Evolutionary conservation across 2,797 vertebrate genomes (phyloP), one percentile per base, ranked within the genome.

Genomic region (Platyrinchus mystaceus): DNA sequence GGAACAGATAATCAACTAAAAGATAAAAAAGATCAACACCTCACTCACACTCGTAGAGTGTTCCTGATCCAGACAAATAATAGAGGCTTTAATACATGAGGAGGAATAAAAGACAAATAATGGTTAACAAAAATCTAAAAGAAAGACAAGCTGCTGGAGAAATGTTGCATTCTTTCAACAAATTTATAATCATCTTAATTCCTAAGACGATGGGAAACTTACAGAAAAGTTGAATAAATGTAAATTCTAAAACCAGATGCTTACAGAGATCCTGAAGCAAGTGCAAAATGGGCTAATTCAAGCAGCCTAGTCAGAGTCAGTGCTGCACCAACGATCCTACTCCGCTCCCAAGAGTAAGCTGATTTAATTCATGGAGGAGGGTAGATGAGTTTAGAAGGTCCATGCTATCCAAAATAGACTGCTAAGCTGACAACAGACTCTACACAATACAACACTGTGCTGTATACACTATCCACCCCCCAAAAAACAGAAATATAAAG

Each of bases 401-500:
- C 52, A 34, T 4, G 37, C 10, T 53, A 53, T 18, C 41, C 62
- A 84, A 56, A 84, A 12, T 1, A 59, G 9, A 16, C 34, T 46
- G 44, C 64, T 55, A 80, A 81, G 1, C 9, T 89, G 53, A 50
- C 37, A 71, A 49, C 28, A 70, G 36, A 52, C 62, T 64, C 37
- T 34, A 74, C 16, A 77, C 14, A 76, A 14, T 58, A 46, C 19
- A 73, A 68, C 13, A 60, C 14, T 30, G 28, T 30, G 46, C n/a
- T 59, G 36, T n/a, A 70, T 4, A n/a, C 5, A 16, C 8, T 34
- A 18, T 12, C 8, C 6, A 7, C 19, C 4, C 1, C 2, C 2
- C 14, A 34, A 63, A 56, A 43, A 12, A 21, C 28, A n/a, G 34
- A 27, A 60, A 39, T 28, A 60, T 30, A 12, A 67, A 70, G 26